phyloP scores from a whole-genome alignment of 2,888 invertebrate genomes.

The Cheilosia scutellata region DNA sequence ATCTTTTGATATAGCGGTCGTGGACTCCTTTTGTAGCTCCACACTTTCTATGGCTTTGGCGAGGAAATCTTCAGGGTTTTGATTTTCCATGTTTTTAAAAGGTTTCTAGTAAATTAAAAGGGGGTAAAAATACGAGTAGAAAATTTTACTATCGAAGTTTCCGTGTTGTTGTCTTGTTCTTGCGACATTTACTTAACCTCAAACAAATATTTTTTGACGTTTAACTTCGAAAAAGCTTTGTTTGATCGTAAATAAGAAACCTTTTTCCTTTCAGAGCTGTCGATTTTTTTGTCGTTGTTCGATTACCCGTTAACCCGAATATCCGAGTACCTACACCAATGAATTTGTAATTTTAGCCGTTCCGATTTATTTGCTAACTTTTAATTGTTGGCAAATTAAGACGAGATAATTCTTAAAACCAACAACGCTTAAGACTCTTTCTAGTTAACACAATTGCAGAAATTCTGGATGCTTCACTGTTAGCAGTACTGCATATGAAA shows the following conservation, averaged over 20 bases:
- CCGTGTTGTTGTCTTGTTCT: slow-evolving; percentile 23
- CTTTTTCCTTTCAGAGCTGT: slow-evolving; percentile 13
- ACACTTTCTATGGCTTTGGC: slow-evolving; percentile 60
- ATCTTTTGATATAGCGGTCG: slow-evolving; percentile 1
- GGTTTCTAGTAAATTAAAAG: neutral
- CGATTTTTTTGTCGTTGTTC: neutral
- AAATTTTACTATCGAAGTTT: slow-evolving; percentile 19
- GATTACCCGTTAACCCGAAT: too few relatives aligned
- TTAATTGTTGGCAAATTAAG: neutral
- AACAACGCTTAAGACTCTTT: too few relatives aligned
- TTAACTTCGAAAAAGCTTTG: neutral
- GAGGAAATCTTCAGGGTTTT: slow-evolving; percentile 42
- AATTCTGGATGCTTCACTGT: too few relatives aligned
- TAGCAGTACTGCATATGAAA: too few relatives aligned
- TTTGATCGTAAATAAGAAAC: neutral
- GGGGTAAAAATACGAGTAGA: neutral
- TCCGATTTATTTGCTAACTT: neutral
- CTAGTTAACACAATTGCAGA: too few relatives aligned
- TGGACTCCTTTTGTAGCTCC: slow-evolving; percentile 30
- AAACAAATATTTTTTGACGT: neutral
- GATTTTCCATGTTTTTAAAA: slow-evolving; percentile 25
- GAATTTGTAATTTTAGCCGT: too few relatives aligned
- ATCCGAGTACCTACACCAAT: too few relatives aligned
- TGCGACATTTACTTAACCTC: slow-evolving; percentile 8
- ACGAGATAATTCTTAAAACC: too few relatives aligned